Evolutionary conservation across 1,140 invertebrate species (phyloP).

Genomic region (Cotesia vestalis): DNA sequence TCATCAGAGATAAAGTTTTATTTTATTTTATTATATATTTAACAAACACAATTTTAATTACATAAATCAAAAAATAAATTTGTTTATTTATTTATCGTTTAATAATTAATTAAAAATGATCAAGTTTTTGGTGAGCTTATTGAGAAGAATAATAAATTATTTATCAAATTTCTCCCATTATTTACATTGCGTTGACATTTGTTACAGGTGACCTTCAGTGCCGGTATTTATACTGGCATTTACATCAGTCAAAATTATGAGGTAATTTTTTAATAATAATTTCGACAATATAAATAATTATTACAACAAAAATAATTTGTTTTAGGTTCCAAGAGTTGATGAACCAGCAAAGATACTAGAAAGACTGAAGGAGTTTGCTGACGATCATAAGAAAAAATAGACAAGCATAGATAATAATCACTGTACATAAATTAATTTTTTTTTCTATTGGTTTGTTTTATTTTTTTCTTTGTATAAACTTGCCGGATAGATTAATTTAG

Average conservation of each 20-base stretch:
- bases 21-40: no score
- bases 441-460: constrained; percentile 40
- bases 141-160: constrained; percentile 25
- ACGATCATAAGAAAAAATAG: constrained; percentile 71
- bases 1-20: no score
- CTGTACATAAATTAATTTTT: constrained; percentile 30
- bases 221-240: constrained; percentile 81
- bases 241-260: constrained; percentile 85
- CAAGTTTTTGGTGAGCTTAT: constrained; percentile 52
- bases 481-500: constrained; percentile 46
- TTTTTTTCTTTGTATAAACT: constrained; percentile 37
- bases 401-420: constrained; percentile 32
- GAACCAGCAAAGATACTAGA: constrained; percentile 77
- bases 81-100: no score
- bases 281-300: constrained; percentile 23
- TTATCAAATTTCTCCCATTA: no score
- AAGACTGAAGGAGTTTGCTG: constrained; percentile 74
- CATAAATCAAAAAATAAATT: no score
- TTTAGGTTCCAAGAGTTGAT: constrained; percentile 82
- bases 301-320: constrained; percentile 41
- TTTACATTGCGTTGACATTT: constrained; percentile 6
- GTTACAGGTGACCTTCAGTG: constrained; percentile 77
- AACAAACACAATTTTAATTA: no score
- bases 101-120: constrained; percentile 43
- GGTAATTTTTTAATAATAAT: constrained; percentile 63